Base-by-base conservation (phyloP, 1,140 invertebrate species). In the Caenorhabditis briggsae region DNA sequence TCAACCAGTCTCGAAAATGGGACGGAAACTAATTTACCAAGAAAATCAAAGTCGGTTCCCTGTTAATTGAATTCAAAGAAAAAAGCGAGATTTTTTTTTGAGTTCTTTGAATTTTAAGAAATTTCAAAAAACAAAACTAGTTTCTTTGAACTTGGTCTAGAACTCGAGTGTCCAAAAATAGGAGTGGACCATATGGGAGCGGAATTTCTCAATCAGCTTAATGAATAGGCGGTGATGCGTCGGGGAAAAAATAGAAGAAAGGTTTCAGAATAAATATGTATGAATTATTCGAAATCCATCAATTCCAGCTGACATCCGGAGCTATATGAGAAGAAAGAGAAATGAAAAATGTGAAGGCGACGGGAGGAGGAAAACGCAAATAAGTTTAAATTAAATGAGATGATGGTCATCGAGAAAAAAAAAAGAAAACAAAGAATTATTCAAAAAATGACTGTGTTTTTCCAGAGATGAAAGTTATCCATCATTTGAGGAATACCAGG, bases 221-320 rank as follows among this genome's bases (percentile, higher is more conserved):
- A 70, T 70, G 64, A 48, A 70, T 46, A 70, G 64, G 33, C 23
- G 6, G 5, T 20, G 61, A 11, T 64, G 61, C 61, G 9, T 64
- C 61, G 9, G 0, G 2, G 23, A 33, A 33, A 8, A 64, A 8
- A 64, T 2, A 64, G 23, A 33, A 33, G 33, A 9, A 20, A 59
- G 18, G 58, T 70, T 70, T 70, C 64, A 70, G 43, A n/a, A 59
- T 33, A 33, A 33, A 33, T n/a, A 59, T 9, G 46, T 70, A 70
- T 78, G 70, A 53, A 78, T 78, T 78, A 18, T 14, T 11, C n/a
- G 70, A 78, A 78, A 78, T 78, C 70, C 70, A 78, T 78, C 70
- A 78, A 11, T 78, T 78, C 46, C 20, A 78, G 46, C 33, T 78
- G 70, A 78, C 46, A n/a, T 78, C 70, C 12, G 18, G 16, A 16